Evolutionary conservation across 2,888 invertebrate genomes (phyloP), one percentile per base, ranked within the genome.

Genomic region (Rhyacophila evoluta): DNA sequence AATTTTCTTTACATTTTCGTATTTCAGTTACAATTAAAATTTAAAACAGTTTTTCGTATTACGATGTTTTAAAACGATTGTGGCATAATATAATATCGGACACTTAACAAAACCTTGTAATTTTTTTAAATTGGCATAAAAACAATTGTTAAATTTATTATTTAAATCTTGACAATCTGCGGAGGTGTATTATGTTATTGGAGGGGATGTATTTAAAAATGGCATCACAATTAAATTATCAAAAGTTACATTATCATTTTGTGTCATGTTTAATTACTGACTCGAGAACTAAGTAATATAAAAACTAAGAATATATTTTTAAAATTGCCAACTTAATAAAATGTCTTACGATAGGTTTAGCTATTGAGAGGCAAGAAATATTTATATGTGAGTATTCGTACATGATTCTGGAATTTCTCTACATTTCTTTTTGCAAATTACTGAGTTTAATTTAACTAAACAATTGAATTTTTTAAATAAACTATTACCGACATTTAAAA

Each of bases 191-290:
- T 33, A 2, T 33, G 6, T 33, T 33, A 33, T 33, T 33, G 29
- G 29, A 33, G 25, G 55, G 55, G 55, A 55, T 55, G 28, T 36
- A 15, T 74, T 74, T 74, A 74, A 74, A 74, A 74, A 74, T 74
- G 74, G 74, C 74, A 74, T 74, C 38, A 74, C 74, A 74, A 37
- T 19, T 2, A 55, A n/a, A n/a, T 33, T 10, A 55, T 25, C 55
- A 10, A 55, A 55, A 55, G 55, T 25, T 55, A 55, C 55, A 55
- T n/a, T 39, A n/a, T 39, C 5, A 39, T 55, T 55, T 55, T 55
- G 55, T 19, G 2, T 55, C 15, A 55, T 25, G 19, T 55, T 8
- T 8, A 19, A 55, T 19, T 55, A 55, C 19, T 55, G 55, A 55
- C 19, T 55, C 55, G 29, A 33, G 29, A 33, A 33, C 29, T 33